Evolutionary conservation across 1,140 invertebrate genomes (phyloP), one percentile per base, ranked within the genome.

Genomic region (Zophobas atratus): DNA sequence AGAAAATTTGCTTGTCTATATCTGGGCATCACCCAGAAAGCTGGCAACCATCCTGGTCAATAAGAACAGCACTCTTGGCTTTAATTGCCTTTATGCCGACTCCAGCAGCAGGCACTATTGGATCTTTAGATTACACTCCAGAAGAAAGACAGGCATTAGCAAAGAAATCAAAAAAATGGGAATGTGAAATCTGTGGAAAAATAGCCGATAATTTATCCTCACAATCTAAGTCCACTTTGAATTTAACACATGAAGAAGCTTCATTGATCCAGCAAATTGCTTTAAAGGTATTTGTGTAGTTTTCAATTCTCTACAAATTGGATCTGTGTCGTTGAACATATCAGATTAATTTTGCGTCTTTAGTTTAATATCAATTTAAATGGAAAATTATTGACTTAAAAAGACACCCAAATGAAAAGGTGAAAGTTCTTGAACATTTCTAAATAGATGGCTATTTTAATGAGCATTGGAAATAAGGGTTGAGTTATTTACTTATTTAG

Each of bases 1-100:
- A 96, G 86, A 98, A 99, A 87, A 98, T 99, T 84, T 99, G 97
- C 87, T 88, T 99, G 51, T 98, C 95, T 80, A 99, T 99, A 82
- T 98, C 97, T 81, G 96, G 96, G n/a, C 93, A 98, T 88, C 97
- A 99, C 88, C 97, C 97, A 8, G 97, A 99, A 87, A 97, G 96
- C 8, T 99, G 97, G 97, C 95, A 97, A 83, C 97, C 97, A 55
- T 97, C 95, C 8, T 99, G 97, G 97, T 98, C 96, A 55, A 97
- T 99, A 78, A 90, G 97, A 75, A 99, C 97, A 57, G 97, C 97
- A 41, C 86, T 99, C 41, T 87, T 98, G 57, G 97, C 97, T 33
- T 89, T 99, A 33, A 98, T 98, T 81, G 94, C 95, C 5, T 99
- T 99, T 86, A 97, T 99, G 96, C 96, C 96, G 3, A 96, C 95